Conservation (phyloP, 1,140 invertebrate species). For the Euura saliciscinereae region DNA sequence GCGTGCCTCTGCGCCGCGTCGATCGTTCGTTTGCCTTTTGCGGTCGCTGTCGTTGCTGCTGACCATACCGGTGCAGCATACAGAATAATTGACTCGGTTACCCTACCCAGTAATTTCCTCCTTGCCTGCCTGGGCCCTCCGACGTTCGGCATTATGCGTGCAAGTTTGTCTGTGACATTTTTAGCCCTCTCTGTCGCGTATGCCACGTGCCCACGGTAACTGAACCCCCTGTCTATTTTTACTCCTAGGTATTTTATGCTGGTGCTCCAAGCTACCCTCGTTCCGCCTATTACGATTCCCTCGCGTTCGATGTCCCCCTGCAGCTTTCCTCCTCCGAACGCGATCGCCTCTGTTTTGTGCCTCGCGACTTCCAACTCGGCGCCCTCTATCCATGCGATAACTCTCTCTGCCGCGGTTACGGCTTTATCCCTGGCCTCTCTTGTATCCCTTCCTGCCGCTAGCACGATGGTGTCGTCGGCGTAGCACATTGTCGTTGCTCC, state of each 20-base stretch:
- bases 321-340: too few relatives aligned
- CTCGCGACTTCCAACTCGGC: conserved; percentile 22
- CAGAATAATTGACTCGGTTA: conserved; percentile 11
- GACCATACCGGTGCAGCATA: conserved; percentile 11
- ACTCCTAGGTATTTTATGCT: conserved; percentile 18
- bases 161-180: not conserved
- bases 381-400: conserved; percentile 24
- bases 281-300: not conserved
- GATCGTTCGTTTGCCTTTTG: not conserved
- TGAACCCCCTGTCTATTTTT: not conserved
- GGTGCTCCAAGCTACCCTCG: not conserved
- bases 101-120: conserved; percentile 8
- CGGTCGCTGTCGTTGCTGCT: not conserved
- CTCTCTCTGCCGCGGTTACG: conserved; percentile 2
- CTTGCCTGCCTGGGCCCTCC: conserved; percentile 14
- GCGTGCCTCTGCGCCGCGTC: not conserved
- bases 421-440: conserved; percentile 14
- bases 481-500: conserved; percentile 24
- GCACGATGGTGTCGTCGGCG: conserved; percentile 34
- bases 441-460: conserved; percentile 22
- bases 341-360: conserved; percentile 30
- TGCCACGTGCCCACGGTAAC: not conserved
- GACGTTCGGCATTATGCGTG: conserved; percentile 12
- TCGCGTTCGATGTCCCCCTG: too few relatives aligned
- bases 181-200: not conserved